A percentile compares a stretch with the other conserved stretches of the same genome.
phyloP scores from a whole-genome alignment of 2,113 vertebrate genomes.

The Spilogale gracilis region DNA sequence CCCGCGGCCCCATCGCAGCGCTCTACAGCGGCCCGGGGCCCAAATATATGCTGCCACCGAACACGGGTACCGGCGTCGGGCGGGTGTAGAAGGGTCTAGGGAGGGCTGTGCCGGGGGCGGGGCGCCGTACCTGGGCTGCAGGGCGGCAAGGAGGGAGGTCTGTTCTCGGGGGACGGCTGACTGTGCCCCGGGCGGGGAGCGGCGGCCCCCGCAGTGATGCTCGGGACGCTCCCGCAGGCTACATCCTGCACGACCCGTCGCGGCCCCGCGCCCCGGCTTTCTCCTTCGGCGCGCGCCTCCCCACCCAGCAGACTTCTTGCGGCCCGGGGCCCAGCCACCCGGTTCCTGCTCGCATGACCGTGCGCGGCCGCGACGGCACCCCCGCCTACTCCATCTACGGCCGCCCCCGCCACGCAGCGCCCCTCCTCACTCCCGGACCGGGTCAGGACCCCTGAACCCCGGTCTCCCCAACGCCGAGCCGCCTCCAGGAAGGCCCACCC shows the following conservation, averaged over 20 bases:
- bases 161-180: too few relatives aligned
- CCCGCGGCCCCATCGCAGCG: conserved; percentile 93
- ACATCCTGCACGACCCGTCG: conserved; percentile 88
- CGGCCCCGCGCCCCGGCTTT: conserved; percentile 90
- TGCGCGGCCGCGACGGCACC: conserved; percentile 82
- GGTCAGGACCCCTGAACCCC: conserved; percentile 84
- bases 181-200: neutral
- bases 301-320: neutral
- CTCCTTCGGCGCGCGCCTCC: conserved; percentile 89
- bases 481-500: neutral
- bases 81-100: neutral
- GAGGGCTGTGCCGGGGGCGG: neutral
- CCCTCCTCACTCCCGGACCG: conserved; percentile 90
- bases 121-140: conserved; percentile 42
- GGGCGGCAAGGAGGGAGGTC: too few relatives aligned
- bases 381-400: conserved; percentile 91
- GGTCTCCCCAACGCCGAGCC: neutral
- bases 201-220: conserved; percentile 50
- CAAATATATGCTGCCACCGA: conserved; percentile 91
- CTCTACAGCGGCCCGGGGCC: conserved; percentile 92
- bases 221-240: conserved; percentile 73
- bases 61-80: conserved; percentile 86
- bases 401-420: conserved; percentile 82
- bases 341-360: conserved; percentile 89
- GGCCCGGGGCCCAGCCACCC: conserved; percentile 92